These are phyloP conservation scores for Myxocyprinus asiaticus DNA, from an alignment of 2,113 vertebrate species.

Conservation along the genomic window DNA sequence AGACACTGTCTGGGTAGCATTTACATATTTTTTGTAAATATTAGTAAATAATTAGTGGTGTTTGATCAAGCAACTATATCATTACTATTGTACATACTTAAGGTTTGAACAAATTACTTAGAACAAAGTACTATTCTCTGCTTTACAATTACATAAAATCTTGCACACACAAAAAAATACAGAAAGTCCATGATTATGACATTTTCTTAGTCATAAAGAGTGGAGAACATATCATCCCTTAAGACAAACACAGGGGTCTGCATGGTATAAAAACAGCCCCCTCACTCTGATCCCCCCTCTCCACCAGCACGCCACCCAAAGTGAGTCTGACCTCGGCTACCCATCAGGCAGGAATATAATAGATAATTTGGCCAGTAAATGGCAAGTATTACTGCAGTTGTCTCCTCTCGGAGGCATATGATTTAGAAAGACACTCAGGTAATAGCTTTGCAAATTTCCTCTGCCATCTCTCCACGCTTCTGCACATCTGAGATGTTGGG, in stretches of 20 bases:
- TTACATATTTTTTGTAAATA: neutral
- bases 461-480: conserved; percentile 67
- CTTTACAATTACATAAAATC: no score
- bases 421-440: conserved; percentile 67
- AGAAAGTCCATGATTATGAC: no score
- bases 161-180: no score
- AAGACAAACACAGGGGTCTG: neutral
- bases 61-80: neutral
- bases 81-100: no score
- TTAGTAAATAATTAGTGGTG: neutral
- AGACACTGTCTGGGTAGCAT: neutral
- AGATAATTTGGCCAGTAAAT: conserved; percentile 64
- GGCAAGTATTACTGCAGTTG: conserved; percentile 61
- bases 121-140: no score
- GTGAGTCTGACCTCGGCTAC: conserved; percentile 34
- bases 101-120: no score
- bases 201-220: no score
- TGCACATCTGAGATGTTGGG: conserved; percentile 59
- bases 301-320: neutral
- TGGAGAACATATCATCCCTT: no score
- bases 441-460: conserved; percentile 72
- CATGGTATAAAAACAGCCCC: neutral
- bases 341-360: conserved; percentile 56
- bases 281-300: neutral
- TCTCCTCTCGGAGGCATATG: conserved; percentile 56